phyloP scores from a whole-genome alignment of 2,888 invertebrate species.

The Fabriciana adippe region DNA sequence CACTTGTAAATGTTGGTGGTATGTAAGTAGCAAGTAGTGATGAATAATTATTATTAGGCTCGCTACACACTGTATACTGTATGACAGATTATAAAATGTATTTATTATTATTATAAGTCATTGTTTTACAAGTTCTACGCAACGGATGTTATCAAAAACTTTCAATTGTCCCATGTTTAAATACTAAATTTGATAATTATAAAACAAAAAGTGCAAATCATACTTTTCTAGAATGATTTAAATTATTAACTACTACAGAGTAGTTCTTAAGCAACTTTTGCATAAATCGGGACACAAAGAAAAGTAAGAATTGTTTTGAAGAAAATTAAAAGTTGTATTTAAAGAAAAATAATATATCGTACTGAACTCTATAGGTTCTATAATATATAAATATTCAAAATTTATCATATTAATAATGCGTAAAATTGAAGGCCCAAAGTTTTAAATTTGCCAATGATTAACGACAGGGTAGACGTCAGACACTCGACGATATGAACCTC shows the following conservation, averaged over 20 bases:
- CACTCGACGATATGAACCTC: slow-evolving; percentile 33
- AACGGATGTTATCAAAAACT: too few relatives aligned
- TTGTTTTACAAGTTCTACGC: too few relatives aligned
- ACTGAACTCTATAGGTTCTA: not conserved
- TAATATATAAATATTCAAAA: not conserved
- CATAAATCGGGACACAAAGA: too few relatives aligned
- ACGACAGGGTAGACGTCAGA: slow-evolving; percentile 27
- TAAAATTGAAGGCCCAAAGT: slow-evolving; percentile 29
- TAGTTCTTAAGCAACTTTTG: too few relatives aligned
- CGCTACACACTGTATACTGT: not conserved
- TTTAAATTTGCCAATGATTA: slow-evolving; percentile 37
- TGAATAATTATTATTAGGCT: slow-evolving; percentile 1
- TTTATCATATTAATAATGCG: slow-evolving; percentile 31
- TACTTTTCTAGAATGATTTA: too few relatives aligned
- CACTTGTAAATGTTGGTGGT: slow-evolving; percentile 39
- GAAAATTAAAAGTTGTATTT: too few relatives aligned
- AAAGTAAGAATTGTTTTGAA: too few relatives aligned
- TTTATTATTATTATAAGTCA: slow-evolving; percentile 4
- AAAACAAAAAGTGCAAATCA: too few relatives aligned
- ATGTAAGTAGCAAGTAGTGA: not conserved
- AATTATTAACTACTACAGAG: too few relatives aligned
- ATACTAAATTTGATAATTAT: too few relatives aligned
- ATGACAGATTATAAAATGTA: not conserved
- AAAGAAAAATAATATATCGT: too few relatives aligned
- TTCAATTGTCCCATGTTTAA: too few relatives aligned